Conservation (phyloP, 2,113 vertebrate genomes). For the Eptesicus fuscus region DNA sequence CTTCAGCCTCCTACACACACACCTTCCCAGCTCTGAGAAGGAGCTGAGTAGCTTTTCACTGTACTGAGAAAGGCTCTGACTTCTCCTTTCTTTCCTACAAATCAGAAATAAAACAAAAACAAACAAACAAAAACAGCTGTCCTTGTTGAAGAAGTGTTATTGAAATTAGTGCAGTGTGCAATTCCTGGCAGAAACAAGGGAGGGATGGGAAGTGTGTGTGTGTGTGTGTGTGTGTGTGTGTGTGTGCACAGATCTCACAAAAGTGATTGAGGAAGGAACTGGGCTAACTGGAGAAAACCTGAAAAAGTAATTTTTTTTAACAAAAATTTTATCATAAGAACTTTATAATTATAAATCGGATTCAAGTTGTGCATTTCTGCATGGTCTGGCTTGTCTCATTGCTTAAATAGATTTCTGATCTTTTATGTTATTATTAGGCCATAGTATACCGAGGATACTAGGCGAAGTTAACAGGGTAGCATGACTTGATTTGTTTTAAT, state of each 20-base stretch:
- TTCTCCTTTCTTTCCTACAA: background rate
- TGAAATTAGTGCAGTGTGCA: background rate
- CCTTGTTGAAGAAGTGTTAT: conserved; percentile 15
- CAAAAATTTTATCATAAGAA: background rate
- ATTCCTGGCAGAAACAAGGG: conserved; percentile 10
- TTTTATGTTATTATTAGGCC: conserved; percentile 68
- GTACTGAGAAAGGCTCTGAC: background rate
- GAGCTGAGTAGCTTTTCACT: background rate
- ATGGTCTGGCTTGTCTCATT: conserved; percentile 66
- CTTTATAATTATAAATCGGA: conserved; percentile 54
- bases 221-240: background rate
- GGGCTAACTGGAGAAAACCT: background rate
- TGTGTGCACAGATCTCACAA: background rate
- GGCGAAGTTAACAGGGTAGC: conserved; percentile 69
- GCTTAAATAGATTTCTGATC: conserved; percentile 71
- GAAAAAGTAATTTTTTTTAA: background rate
- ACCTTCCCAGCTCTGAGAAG: conserved; percentile 34
- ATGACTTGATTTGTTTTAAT: conserved; percentile 74
- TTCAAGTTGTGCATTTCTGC: conserved; percentile 51
- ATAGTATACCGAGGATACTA: conserved; percentile 63
- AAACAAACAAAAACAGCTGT: background rate
- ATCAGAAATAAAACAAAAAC: background rate
- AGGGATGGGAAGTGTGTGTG: background rate
- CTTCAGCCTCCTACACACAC: conserved; percentile 26
- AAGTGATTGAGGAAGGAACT: background rate